phyloP scores from a whole-genome alignment of 2,113 vertebrate genomes.

The Oryzias melastigma region DNA sequence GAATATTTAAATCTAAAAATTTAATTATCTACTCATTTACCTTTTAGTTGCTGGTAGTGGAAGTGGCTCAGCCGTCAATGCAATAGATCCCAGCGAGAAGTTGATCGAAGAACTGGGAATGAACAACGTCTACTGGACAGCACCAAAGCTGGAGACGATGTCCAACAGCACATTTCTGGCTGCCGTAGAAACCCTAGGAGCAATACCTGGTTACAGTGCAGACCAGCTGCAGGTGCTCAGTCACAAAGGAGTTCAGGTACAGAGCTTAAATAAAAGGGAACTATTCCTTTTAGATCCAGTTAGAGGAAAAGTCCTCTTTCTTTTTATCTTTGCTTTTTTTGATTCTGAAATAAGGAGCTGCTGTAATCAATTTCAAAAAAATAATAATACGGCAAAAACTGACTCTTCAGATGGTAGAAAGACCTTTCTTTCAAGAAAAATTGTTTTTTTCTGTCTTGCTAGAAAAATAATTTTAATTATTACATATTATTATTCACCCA shows the following conservation, averaged over 20 bases:
- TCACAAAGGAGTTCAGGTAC: slow-evolving; percentile 62
- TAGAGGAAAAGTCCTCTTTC: too few species aligned
- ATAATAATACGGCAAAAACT: too few species aligned
- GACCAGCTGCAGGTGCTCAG: slow-evolving; percentile 57
- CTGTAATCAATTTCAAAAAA: too few species aligned
- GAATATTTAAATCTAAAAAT: too few species aligned
- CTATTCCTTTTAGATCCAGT: too few species aligned
- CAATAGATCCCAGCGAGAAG: slow-evolving; percentile 20
- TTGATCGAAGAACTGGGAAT: slow-evolving; percentile 48
- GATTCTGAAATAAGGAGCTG: too few species aligned
- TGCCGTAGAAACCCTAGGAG: slow-evolving; percentile 53
- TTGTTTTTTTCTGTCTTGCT: too few species aligned
- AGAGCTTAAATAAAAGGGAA: background rate
- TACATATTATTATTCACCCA: too few species aligned
- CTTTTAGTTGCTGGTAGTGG: slow-evolving; percentile 1
- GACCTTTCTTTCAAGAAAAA: too few species aligned
- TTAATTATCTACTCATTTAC: background rate
- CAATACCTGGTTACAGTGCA: slow-evolving; percentile 33
- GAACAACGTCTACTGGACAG: slow-evolving; percentile 60
- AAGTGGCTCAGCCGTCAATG: background rate
- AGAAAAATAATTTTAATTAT: too few species aligned
- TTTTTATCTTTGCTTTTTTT: too few species aligned
- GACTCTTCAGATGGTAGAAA: too few species aligned
- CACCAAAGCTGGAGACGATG: slow-evolving; percentile 49
- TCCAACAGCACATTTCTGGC: slow-evolving; percentile 36